Conservation (phyloP, 2,888 invertebrate genomes). For the Himalopsyche tibetana region DNA sequence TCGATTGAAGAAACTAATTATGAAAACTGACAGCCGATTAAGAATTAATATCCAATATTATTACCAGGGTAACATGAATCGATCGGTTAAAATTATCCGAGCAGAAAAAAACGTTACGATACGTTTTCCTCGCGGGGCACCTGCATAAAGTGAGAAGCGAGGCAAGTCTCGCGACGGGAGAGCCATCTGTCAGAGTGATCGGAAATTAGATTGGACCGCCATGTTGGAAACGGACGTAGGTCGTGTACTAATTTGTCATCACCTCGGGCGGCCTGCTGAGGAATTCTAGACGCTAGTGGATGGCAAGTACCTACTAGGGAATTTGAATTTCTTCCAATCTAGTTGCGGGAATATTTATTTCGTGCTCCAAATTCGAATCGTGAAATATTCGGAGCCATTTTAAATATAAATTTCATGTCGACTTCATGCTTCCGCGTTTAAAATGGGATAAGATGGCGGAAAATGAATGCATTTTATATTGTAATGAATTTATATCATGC, state of each 20-base stretch:
- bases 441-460: too few relatives aligned
- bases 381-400: conserved; percentile 5
- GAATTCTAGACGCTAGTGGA: conserved; percentile 48
- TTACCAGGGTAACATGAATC: conserved; percentile 21
- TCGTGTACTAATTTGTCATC: conserved; percentile 63
- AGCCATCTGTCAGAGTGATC: conserved; percentile 57
- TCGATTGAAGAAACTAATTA: conserved; percentile 22
- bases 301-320: conserved; percentile 29
- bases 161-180: conserved; percentile 57
- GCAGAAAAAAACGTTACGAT: conserved; percentile 44
- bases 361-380: conserved; percentile 11
- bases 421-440: too few relatives aligned
- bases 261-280: conserved; percentile 59
- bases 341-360: neutral
- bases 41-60: conserved; percentile 23
- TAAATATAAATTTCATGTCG: conserved; percentile 1
- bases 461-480: too few relatives aligned
- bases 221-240: conserved; percentile 58
- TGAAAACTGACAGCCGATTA: conserved; percentile 12
- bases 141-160: conserved; percentile 52
- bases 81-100: conserved; percentile 18
- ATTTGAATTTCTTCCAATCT: conserved; percentile 36
- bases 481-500: too few relatives aligned
- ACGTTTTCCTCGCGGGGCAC: conserved; percentile 47
- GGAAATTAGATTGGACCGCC: conserved; percentile 60